Evolutionary conservation across 1,140 invertebrate genomes (phyloP), one percentile per base, ranked within the genome.

Genomic region (Drosophila malerkotliana): DNA sequence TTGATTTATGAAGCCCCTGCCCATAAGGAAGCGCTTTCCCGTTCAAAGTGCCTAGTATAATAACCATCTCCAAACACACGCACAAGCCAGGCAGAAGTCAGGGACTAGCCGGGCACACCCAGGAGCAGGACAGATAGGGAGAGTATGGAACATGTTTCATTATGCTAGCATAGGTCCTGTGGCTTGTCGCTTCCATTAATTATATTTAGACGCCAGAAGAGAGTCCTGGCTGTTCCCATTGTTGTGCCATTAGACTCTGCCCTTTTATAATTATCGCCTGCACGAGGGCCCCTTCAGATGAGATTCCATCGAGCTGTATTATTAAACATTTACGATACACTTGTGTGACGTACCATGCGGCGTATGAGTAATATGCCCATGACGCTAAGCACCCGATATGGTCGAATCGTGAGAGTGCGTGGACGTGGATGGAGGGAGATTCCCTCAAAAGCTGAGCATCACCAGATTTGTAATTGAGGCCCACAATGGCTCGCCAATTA

Each of bases 341-440:
- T 62, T 32, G 51, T 37, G 30, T 72, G 52, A 51, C 69, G 53
- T 67, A 53, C 61, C 21, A 63, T 1, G 44, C 47, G 54, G 57
- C 63, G 75, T 72, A 83, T 83, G 71, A 83, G 79, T 72, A 79
- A 77, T 78, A 9, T 37, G 47, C n/a, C 4, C 55, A 26, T 60
- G 18, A 44, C 49, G 49, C 32, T 32, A 30, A 30, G 8, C 26
- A 30, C 41, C 45, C 4, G 24, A 39, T 6, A 51, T 18, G 30
- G 12, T 1, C 0, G 37, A 41, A 21, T 6, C 21, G 18, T n/a
- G 18, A 26, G 18, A n/a, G 9, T 44, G 10, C n/a, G 52, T 58
- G 18, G 32, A 21, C 41, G 24, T 64, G 15, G 10, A 8, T 28
- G 45, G 32, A 51, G 34, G 45, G 32, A 51, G 34, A 67, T 76